phyloP scores from a whole-genome alignment of 2,797 vertebrate species.

The Semotilus atromaculatus region DNA sequence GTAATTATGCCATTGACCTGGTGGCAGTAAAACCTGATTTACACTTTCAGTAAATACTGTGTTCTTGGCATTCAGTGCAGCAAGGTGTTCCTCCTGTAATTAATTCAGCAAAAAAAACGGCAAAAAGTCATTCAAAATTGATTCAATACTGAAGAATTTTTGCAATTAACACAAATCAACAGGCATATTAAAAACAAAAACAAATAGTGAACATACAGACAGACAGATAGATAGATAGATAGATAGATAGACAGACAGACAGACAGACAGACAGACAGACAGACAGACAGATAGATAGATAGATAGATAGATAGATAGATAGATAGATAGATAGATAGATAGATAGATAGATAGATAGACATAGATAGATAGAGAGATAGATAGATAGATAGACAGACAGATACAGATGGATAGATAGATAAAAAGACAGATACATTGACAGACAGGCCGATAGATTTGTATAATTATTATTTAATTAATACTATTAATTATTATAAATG shows the following conservation, averaged over 20 bases:
- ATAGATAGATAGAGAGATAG: neutral
- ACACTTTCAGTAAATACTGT: conserved; percentile 8
- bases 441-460: neutral
- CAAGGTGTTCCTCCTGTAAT: neutral
- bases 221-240: neutral
- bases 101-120: neutral
- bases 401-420: neutral
- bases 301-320: neutral
- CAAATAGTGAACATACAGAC: neutral
- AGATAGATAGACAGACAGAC: too few relatives aligned
- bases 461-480: too few relatives aligned
- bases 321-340: neutral
- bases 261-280: too few relatives aligned
- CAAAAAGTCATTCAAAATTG: neutral
- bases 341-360: neutral
- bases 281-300: neutral
- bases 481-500: too few relatives aligned
- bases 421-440: too few relatives aligned
- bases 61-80: neutral
- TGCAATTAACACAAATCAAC: neutral
- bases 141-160: neutral
- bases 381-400: neutral
- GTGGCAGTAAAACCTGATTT: conserved; percentile 24
- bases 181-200: neutral
- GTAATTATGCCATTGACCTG: conserved; percentile 13